These are phyloP conservation scores for Empis stercorea DNA, from an alignment of 2,888 invertebrate species.

Conservation along the genomic window DNA sequence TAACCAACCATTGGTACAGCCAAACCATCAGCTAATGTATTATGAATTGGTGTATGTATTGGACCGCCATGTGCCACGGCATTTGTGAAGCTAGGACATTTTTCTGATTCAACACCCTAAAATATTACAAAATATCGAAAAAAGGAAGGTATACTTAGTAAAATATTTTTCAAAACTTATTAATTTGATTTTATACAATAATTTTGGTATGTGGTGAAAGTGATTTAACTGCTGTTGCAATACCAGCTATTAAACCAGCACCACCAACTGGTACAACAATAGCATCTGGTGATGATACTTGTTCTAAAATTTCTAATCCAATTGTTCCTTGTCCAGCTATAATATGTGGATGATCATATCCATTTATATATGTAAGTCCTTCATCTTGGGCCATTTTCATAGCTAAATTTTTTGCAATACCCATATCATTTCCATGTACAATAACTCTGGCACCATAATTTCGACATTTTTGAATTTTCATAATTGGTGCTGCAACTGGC, in stretches of 20 bases:
- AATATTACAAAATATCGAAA: conserved; percentile 13
- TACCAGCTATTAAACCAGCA: conserved; percentile 87
- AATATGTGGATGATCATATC: conserved; percentile 91
- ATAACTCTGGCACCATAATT: conserved; percentile 76
- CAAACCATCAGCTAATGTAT: conserved; percentile 77
- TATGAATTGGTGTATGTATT: conserved; percentile 48
- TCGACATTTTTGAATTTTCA: conserved; percentile 85
- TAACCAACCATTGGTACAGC: conserved; percentile 80
- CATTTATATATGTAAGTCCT: conserved; percentile 73
- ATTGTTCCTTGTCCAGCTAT: conserved; percentile 93
- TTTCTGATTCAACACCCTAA: conserved; percentile 84
- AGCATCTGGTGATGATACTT: conserved; percentile 77
- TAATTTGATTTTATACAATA: conserved; percentile 63
- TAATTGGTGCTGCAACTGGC: conserved; percentile 88
- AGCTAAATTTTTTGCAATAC: conserved; percentile 69
- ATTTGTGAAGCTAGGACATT: conserved; percentile 71
- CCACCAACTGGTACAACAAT: conserved; percentile 79
- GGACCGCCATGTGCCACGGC: conserved; percentile 61
- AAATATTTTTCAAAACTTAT: neutral
- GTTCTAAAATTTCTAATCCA: conserved; percentile 84
- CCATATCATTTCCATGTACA: conserved; percentile 60
- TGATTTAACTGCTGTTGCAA: conserved; percentile 78
- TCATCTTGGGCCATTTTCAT: conserved; percentile 59
- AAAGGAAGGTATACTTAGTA: neutral
- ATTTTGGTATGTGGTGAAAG: conserved; percentile 70